Base-by-base conservation (phyloP, 2,797 vertebrate genomes). In the Channa striata region DNA sequence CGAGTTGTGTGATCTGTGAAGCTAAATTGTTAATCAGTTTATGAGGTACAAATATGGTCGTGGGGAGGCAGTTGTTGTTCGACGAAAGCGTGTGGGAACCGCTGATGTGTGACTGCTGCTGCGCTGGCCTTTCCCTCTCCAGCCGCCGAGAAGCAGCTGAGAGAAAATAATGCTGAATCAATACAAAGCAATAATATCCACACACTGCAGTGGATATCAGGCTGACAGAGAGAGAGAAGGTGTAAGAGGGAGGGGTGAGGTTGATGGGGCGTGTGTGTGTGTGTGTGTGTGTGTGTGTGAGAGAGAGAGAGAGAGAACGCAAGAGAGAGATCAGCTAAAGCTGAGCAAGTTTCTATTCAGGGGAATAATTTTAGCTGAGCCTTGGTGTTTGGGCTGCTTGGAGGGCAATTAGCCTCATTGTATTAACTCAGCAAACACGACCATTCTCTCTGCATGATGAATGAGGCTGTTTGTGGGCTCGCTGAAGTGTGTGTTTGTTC, bases 161-260 rank as follows among this genome's bases (percentile, higher is more conserved):
- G 89, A 81, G 85, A 88, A 91, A 92, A 93, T 92, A 92, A 90
- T 88, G 91, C 92, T 93, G 92, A 93, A 92, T 93, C 92, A 90
- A 93, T 92, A 90, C 85, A 90, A 91, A 89, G 90, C 91, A 89
- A 92, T 92, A 92, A 91, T 91, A 92, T 92, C 89, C 89, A 85
- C 82, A 85, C 80, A 87, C 89, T 92, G 91, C 90, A 89, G 87
- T 84, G 88, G 86, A 89, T 88, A 93, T 87, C 85, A 86, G 88
- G 78, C 87, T 89, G 87, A 86, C 86, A 80, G 82, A 68, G 76
- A 44, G 25, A 66, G 59, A 72, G 84, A 78, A 82, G 72, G 85
- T 79, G 83, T 78, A 60, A 61, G 51, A 68, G 74, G 75, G 77
- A 70, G 65, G 63, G 71, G 72, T 19, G 50, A 47, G 20, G 59